These are phyloP conservation scores for Ormyrus nitidulus DNA, from an alignment of 2,888 invertebrate genomes.

Conservation along the genomic window DNA sequence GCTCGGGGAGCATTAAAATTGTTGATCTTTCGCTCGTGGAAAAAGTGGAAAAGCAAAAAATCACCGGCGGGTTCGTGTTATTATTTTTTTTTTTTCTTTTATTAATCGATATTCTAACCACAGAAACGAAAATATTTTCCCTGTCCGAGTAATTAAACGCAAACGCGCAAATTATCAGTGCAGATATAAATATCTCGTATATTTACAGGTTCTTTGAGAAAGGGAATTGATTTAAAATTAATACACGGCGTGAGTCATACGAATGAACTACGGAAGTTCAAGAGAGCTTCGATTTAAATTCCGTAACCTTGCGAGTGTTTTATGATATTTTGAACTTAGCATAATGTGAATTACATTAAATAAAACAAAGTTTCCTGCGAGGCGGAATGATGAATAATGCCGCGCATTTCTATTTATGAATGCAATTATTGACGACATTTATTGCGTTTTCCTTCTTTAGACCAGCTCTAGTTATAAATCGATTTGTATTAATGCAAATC, in stretches of 20 bases:
- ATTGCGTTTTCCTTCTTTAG: neutral
- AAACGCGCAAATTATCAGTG: too few species aligned
- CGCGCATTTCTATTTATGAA: neutral
- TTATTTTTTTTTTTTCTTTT: too few species aligned
- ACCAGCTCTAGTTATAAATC: neutral
- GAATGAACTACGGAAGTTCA: conserved; percentile 19
- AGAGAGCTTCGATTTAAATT: neutral
- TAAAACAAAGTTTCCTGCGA: conserved; percentile 37
- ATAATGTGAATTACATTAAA: conserved; percentile 24
- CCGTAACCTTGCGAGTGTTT: conserved; percentile 44
- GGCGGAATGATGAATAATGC: conserved; percentile 19
- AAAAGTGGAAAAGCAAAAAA: too few species aligned
- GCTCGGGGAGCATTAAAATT: neutral
- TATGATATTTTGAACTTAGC: conserved; percentile 29
- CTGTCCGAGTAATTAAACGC: too few species aligned
- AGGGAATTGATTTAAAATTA: too few species aligned
- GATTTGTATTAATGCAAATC: neutral
- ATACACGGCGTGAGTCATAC: too few species aligned
- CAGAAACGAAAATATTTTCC: too few species aligned
- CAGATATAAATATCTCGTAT: too few species aligned
- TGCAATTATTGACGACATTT: conserved; percentile 17
- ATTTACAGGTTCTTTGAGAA: too few species aligned
- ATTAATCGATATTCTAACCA: too few species aligned
- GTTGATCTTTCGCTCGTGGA: neutral
- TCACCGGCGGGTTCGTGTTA: too few species aligned